These are phyloP conservation scores for Pteropus alecto DNA, from an alignment of 2,113 vertebrate species.

Conservation along the genomic window DNA sequence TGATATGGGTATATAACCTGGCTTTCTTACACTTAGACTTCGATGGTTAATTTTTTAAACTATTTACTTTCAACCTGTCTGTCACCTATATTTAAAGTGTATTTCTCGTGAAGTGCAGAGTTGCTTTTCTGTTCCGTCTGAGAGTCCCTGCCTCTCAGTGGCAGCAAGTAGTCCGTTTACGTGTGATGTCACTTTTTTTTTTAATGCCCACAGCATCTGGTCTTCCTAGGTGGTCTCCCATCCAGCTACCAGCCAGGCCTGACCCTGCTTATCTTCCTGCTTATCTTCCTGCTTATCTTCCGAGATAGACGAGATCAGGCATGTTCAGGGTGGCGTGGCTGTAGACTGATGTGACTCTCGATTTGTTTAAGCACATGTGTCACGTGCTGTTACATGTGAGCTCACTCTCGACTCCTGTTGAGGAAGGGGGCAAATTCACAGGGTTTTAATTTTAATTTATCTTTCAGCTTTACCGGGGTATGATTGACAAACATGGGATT, in stretches of 20 bases:
- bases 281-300: too few species aligned
- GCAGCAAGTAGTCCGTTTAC: background rate
- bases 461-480: background rate
- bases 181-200: background rate
- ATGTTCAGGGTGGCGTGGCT: too few species aligned
- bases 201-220: too few species aligned
- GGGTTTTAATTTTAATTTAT: background rate
- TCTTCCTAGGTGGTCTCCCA: too few species aligned
- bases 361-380: background rate
- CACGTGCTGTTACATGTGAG: too few species aligned
- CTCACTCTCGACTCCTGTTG: background rate
- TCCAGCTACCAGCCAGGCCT: too few species aligned
- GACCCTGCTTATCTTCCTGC: too few species aligned
- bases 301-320: too few species aligned
- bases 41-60: background rate
- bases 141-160: background rate
- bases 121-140: background rate
- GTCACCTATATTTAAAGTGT: background rate
- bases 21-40: background rate
- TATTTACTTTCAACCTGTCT: background rate
- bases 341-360: background rate
- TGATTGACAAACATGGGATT: background rate
- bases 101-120: background rate
- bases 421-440: background rate
- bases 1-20: background rate